phyloP scores from a whole-genome alignment of 1,140 invertebrate genomes.

The Chlorops oryzae region DNA sequence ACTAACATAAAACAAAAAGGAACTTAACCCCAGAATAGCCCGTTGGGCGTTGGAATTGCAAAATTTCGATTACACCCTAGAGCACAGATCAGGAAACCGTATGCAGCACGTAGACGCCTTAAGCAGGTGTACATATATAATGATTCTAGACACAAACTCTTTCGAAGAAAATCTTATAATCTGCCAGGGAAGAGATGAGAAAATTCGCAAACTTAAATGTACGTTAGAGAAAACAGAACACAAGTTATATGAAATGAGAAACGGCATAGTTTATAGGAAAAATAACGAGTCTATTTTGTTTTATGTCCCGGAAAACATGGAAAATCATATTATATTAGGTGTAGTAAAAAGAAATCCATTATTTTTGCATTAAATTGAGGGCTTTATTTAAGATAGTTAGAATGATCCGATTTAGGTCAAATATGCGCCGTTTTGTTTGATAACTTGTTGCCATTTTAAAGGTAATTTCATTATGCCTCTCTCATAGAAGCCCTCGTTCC shows the following conservation, averaged over 20 bases:
- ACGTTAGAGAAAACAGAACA: conserved; percentile 21
- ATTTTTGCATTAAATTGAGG: too few relatives aligned
- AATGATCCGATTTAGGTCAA: too few relatives aligned
- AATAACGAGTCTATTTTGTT: conserved; percentile 19
- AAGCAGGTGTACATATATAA: conserved; percentile 13
- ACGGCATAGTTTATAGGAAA: conserved; percentile 22
- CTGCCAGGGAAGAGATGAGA: conserved; percentile 33
- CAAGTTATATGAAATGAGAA: conserved; percentile 22
- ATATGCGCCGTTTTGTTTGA: too few relatives aligned
- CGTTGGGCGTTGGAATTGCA: conserved; percentile 35
- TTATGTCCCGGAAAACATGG: conserved; percentile 28
- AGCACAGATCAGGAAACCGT: conserved; percentile 20
- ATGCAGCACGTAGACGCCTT: conserved; percentile 35
- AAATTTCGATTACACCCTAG: conserved; percentile 37
- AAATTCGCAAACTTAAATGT: conserved; percentile 34
- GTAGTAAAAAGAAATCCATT: too few relatives aligned
- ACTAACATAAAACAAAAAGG: conserved; percentile 42
- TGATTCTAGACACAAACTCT: background rate
- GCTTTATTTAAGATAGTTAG: too few relatives aligned
- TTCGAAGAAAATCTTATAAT: conserved; percentile 18
- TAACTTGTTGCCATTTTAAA: too few relatives aligned
- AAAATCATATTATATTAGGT: conserved; percentile 30
- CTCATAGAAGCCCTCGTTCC: too few relatives aligned
- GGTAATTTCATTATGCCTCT: too few relatives aligned
- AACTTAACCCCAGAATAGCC: conserved; percentile 34